Percentiles rank a stretch among this genome's conserved stretches.
phyloP scores from a whole-genome alignment of 2,888 invertebrate genomes.

The Shargacucullia verbasci region DNA sequence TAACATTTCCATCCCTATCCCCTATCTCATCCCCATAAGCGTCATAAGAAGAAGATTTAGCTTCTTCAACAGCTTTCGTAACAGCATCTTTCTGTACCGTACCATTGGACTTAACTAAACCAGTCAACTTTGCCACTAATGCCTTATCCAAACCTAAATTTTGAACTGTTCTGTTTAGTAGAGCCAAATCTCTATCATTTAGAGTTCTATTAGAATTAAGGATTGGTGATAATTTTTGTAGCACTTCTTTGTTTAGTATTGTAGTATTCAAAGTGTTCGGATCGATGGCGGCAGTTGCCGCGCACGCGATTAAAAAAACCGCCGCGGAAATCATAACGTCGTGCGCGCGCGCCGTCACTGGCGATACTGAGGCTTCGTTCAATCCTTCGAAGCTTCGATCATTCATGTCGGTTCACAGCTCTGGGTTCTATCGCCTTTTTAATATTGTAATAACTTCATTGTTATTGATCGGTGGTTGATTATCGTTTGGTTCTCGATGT shows the following conservation, averaged over 20 bases:
- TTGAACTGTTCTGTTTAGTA: constrained; percentile 71
- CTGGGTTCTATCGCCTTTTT: constrained; percentile 61
- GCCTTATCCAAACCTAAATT: constrained; percentile 71
- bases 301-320: constrained; percentile 76
- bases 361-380: constrained; percentile 71
- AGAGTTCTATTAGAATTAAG: constrained; percentile 71
- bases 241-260: constrained; percentile 66
- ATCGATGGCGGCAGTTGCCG: constrained; percentile 63
- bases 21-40: constrained; percentile 62
- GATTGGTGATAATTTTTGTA: constrained; percentile 65
- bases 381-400: constrained; percentile 62
- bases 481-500: constrained; percentile 32
- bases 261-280: constrained; percentile 65
- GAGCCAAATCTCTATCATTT: constrained; percentile 64
- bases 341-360: constrained; percentile 80
- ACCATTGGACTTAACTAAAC: constrained; percentile 59
- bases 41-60: constrained; percentile 63
- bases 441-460: constrained; percentile 71
- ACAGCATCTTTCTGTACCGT: constrained; percentile 45
- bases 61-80: constrained; percentile 44
- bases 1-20: constrained; percentile 64
- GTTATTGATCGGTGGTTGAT: constrained; percentile 47
- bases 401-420: constrained; percentile 46
- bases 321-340: constrained; percentile 65
- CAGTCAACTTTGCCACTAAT: constrained; percentile 69